Base-by-base conservation (phyloP, 2,797 vertebrate genomes). In the Schizopygopsis malacanthus region DNA sequence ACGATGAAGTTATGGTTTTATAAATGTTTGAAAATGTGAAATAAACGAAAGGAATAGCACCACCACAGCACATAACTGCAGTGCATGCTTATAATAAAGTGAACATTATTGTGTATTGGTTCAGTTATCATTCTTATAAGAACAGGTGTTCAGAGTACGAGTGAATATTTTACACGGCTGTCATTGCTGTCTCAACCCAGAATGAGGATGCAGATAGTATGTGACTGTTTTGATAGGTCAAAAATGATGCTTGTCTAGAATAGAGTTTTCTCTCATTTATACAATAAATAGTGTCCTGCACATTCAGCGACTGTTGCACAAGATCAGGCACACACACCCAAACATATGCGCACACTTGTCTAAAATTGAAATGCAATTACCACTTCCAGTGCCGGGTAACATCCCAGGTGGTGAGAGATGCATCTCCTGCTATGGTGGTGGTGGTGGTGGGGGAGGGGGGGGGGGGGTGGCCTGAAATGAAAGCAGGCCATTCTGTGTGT, bases 281-380 rank as follows among this genome's bases (percentile, higher is more conserved):
- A 37, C 33, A 61, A 25, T 47, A 6, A 59, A 33, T 43, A 54
- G 25, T 61, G 50, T 43, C 52, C 65, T 59, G 20, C 37, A 37
- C n/a, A 47, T 33, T n/a, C 67, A 39, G 43, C 18, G 28, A 80
- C 37, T 28, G 47, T 69, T 50, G 73, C 56, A 43, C 28, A 65
- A 85, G 77, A 56, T 47, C 75, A 83, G 59, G 22, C 39, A 41
- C 63, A 82, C n/a, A 61, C 33, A 56, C 81, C 70, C 39, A 69
- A 76, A 82, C 52, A 85, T 79, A 61, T 1, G 6, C 4, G 18
- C 70, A 80, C 33, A 43, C 76, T 82, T 3, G 69, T 79, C 86
- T 87, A 90, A 85, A 88, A 89, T 89, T 90, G 89, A 90, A 88
- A 87, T 72, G 87, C 89, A 89, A 87, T 90, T 90, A 90, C 86